phyloP scores from a whole-genome alignment of 2,797 vertebrate species.

The Acanthurus tractus region DNA sequence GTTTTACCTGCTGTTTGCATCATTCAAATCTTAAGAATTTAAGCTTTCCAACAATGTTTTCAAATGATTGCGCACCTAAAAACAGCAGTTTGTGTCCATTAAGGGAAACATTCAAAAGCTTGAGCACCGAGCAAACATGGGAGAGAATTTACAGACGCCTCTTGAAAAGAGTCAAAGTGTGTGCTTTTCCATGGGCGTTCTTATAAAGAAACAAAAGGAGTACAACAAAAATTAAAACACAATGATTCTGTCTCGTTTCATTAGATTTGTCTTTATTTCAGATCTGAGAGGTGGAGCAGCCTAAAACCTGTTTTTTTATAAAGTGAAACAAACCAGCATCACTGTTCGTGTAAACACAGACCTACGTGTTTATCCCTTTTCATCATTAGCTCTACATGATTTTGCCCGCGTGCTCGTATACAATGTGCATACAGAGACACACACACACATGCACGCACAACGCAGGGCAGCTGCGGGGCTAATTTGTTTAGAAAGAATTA shows the following conservation, averaged over 20 bases:
- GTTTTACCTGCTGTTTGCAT: too few species aligned
- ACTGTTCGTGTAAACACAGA: slow-evolving; percentile 7
- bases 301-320: slow-evolving; percentile 22
- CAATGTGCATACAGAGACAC: slow-evolving; percentile 36
- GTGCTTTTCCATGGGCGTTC: background rate
- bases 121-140: too few species aligned
- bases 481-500: slow-evolving; percentile 77
- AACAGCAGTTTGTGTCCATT: too few species aligned
- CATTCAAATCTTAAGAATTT: too few species aligned
- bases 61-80: too few species aligned
- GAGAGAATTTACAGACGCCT: too few species aligned
- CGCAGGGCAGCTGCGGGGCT: slow-evolving; percentile 61
- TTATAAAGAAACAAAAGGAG: background rate
- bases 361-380: slow-evolving; percentile 36
- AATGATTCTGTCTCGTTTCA: slow-evolving; percentile 7
- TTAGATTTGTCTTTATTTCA: slow-evolving; percentile 62
- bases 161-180: too few species aligned
- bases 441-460: slow-evolving; percentile 13
- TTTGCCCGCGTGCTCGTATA: slow-evolving; percentile 18
- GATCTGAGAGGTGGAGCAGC: slow-evolving; percentile 19
- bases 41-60: too few species aligned
- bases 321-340: slow-evolving; percentile 31
- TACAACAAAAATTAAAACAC: background rate
- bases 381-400: slow-evolving; percentile 43
- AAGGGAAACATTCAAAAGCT: too few species aligned